Evolutionary conservation across 2,113 vertebrate genomes (phyloP), one percentile per base, ranked within the genome.

Genomic region (Ammodytes marinus): DNA sequence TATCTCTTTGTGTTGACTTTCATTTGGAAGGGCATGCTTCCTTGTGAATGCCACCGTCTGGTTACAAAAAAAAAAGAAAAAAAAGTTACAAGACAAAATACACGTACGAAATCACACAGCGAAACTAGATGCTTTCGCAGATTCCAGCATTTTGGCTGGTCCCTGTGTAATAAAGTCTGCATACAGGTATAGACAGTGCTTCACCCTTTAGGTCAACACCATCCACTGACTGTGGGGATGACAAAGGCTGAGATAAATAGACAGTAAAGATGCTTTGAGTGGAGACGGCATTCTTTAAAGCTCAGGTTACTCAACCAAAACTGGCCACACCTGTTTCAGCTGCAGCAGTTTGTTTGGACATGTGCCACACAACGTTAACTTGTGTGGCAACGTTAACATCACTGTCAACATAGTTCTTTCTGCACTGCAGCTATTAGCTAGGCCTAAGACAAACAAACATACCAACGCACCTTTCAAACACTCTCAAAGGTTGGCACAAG

Each of bases 31-130:
- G 9, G 96, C 94, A 9, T 98, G 96, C 82, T 97, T 96, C 19
- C 40, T 93, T 73, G 96, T 99, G 86, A 96, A 99, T 1, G 97
- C 96, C 87, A 97, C 86, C 1, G 97, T 97, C 98, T 99, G 91
- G 57, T 46, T 40, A 45, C 27, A 53, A 63, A 64, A 27, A 35
- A 14, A 47, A 64, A 66, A 58, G 3, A 61, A 69, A 42, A 46
- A 47, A 59, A 52, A 45, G 1, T 11, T 0, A 52, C 7, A 49
- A 17, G 2, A 59, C 0, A 64, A 40, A 43, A 63, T 8, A 82
- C 1, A 54, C 27, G 61, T 47, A 14, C 37, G 72, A 19, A 9
- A 58, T 79, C 6, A 74, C 1, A 67, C 37, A 40, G 19, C 43
- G 49, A 7, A 53, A 13, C 3, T 1, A 17, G 14, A 65, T 1